These are phyloP conservation scores for Petroica traversi DNA, from an alignment of 2,113 vertebrate genomes.

Conservation along the genomic window DNA sequence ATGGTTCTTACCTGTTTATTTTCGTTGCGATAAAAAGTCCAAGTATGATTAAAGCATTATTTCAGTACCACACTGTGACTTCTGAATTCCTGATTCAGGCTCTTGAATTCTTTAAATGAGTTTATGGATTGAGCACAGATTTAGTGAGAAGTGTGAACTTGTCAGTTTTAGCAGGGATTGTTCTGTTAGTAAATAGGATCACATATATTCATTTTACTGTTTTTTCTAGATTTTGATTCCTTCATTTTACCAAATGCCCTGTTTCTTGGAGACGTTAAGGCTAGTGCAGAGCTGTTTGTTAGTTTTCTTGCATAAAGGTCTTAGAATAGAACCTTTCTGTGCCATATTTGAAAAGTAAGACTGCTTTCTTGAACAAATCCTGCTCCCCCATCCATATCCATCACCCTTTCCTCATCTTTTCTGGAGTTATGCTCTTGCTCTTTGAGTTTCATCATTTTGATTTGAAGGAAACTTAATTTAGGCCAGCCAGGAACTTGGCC, in stretches of 20 bases:
- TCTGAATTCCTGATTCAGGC: background rate
- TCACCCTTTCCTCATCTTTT: background rate
- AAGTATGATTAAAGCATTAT: background rate
- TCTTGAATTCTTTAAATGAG: background rate
- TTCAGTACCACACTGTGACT: background rate
- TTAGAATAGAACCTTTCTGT: background rate
- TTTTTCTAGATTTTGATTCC: background rate
- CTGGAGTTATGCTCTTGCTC: background rate
- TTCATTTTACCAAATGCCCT: slow-evolving; percentile 2
- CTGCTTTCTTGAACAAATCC: background rate
- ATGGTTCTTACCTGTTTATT: background rate
- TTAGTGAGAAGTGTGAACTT: background rate
- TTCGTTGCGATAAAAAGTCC: background rate
- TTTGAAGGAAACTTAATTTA: slow-evolving; percentile 12
- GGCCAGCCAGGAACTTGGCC: background rate
- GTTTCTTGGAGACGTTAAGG: background rate
- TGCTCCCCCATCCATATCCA: background rate
- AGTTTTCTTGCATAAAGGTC: background rate
- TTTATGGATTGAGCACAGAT: slow-evolving; percentile 11
- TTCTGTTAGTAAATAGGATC: slow-evolving; percentile 1
- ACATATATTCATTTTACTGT: background rate
- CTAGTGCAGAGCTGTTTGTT: background rate
- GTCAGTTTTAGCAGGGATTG: background rate
- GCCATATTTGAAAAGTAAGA: background rate
- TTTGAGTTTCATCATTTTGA: background rate